A percentile compares a stretch with the other conserved stretches of the same genome.
These are phyloP conservation scores for Globia sparganii DNA, from an alignment of 2,888 invertebrate genomes.

Conservation along the genomic window DNA sequence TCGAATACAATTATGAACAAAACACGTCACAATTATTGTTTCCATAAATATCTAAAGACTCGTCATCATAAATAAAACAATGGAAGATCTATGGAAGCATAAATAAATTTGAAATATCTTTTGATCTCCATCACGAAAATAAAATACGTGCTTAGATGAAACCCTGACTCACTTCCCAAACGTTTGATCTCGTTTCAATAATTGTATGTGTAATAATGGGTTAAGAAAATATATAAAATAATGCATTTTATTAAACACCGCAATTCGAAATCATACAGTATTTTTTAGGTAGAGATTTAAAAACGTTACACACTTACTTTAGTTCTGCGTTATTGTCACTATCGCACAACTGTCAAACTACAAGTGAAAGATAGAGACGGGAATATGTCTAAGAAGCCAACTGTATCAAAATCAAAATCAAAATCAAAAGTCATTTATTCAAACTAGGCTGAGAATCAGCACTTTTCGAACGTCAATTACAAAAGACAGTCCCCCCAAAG, in stretches of 20 bases:
- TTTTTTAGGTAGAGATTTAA: background rate
- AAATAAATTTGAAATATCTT: constrained; percentile 30
- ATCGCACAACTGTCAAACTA: background rate
- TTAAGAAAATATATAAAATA: constrained; percentile 22
- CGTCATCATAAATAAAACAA: constrained; percentile 32
- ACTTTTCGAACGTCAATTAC: no score
- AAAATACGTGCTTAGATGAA: constrained; percentile 27
- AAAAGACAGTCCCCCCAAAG: no score
- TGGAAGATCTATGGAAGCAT: constrained; percentile 27
- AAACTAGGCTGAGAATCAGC: no score
- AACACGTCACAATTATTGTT: background rate
- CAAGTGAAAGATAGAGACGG: background rate
- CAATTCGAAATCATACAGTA: background rate
- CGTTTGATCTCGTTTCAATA: constrained; percentile 46
- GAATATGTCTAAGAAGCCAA: background rate
- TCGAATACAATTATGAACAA: constrained; percentile 8
- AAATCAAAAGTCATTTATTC: no score
- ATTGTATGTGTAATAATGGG: constrained; percentile 9
- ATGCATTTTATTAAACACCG: constrained; percentile 13
- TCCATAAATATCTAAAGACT: background rate
- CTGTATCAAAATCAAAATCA: no score
- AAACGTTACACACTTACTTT: background rate
- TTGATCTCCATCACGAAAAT: constrained; percentile 43
- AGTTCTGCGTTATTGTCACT: background rate
- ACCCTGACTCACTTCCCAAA: constrained; percentile 32